phyloP scores from a whole-genome alignment of 1,140 invertebrate species.

The Amphibalanus amphitrite region DNA sequence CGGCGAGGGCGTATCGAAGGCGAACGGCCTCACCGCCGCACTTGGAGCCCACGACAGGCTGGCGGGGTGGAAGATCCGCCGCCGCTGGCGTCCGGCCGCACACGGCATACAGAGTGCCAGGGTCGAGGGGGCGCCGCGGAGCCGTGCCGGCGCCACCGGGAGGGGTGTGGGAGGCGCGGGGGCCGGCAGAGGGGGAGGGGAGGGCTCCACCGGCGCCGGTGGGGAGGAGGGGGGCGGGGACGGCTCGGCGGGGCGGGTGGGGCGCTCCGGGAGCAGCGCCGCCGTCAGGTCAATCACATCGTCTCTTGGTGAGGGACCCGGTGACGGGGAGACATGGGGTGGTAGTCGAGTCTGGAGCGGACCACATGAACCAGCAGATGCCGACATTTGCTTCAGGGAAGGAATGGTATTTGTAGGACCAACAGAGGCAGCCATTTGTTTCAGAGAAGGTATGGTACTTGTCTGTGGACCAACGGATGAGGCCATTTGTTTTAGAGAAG shows the following conservation, averaged over 20 bases:
- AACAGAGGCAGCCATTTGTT: not conserved
- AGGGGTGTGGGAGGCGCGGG: too few relatives aligned
- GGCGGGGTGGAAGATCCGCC: not conserved
- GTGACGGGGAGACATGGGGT: too few relatives aligned
- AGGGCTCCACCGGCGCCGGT: too few relatives aligned
- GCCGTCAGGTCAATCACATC: not conserved
- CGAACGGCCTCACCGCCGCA: not conserved
- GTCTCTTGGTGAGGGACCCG: too few relatives aligned
- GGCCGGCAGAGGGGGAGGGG: not conserved
- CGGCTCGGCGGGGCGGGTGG: too few relatives aligned
- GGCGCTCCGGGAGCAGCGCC: not conserved
- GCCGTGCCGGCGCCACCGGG: too few relatives aligned
- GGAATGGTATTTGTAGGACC: too few relatives aligned
- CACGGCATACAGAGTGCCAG: not conserved
- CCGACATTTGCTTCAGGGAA: not conserved
- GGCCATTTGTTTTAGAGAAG: not conserved
- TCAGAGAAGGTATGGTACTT: not conserved
- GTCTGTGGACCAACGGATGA: not conserved
- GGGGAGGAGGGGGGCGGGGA: too few relatives aligned
- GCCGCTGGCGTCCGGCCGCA: too few relatives aligned
- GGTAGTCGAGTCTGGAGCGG: too few relatives aligned
- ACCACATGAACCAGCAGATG: too few relatives aligned
- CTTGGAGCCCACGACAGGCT: not conserved
- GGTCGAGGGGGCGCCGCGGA: not conserved
- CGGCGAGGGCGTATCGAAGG: not conserved